Conservation (phyloP, 2,888 invertebrate species). For the Micropterix aruncella region DNA sequence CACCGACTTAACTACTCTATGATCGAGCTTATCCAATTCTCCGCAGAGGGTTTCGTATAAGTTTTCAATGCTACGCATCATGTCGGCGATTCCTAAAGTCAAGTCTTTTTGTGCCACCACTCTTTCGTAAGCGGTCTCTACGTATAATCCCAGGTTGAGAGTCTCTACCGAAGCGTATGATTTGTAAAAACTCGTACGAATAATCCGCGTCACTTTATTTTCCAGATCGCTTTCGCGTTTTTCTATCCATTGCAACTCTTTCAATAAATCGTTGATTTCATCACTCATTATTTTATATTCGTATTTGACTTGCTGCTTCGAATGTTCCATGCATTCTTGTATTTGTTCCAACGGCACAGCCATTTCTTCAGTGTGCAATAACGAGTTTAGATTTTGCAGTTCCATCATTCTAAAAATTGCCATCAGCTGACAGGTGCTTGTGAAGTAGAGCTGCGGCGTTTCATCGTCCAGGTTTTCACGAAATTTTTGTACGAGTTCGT, state of each 20-base stretch:
- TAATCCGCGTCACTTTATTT: constrained; percentile 35
- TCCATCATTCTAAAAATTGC: constrained; percentile 44
- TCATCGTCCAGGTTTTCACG: constrained; percentile 28
- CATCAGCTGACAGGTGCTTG: constrained; percentile 36
- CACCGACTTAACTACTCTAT: constrained; percentile 33
- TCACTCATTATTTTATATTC: constrained; percentile 19
- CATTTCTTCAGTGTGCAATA: constrained; percentile 43
- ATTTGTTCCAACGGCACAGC: constrained; percentile 36
- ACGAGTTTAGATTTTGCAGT: constrained; percentile 46
- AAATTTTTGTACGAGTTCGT: constrained; percentile 29
- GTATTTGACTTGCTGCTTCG: constrained; percentile 25
- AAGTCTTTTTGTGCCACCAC: constrained; percentile 42
- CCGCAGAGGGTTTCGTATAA: constrained; percentile 35
- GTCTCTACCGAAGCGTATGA: constrained; percentile 39
- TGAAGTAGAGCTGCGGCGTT: constrained; percentile 41
- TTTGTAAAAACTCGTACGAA: constrained; percentile 40
- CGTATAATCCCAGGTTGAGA: constrained; percentile 39
- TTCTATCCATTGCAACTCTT: constrained; percentile 27
- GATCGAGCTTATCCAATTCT: constrained; percentile 39
- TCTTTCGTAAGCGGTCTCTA: constrained; percentile 50
- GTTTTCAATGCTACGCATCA: constrained; percentile 44
- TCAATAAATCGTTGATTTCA: constrained; percentile 21
- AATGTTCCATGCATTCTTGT: constrained; percentile 26
- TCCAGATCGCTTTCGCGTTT: constrained; percentile 34
- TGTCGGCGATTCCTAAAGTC: constrained; percentile 34